These are phyloP conservation scores for Platycnemis pennipes DNA, from an alignment of 2,888 invertebrate genomes.

Conservation along the genomic window DNA sequence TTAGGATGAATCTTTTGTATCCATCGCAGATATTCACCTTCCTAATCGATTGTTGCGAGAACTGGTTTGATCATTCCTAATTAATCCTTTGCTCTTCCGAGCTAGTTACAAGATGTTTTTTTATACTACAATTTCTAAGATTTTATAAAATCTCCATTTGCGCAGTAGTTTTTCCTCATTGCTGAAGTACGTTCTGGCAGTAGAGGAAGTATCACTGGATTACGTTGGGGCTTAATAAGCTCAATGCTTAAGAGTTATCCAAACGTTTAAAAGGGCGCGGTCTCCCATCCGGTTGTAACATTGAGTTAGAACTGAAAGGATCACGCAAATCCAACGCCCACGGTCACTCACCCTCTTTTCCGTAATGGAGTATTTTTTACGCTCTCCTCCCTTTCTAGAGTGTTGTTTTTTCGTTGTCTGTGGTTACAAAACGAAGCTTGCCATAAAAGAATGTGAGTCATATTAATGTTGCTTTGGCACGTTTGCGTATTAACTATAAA, in stretches of 20 bases:
- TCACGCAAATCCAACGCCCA: neutral
- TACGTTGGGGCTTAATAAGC: neutral
- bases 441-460: too few species aligned
- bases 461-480: too few species aligned
- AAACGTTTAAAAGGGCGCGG: neutral
- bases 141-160: too few species aligned
- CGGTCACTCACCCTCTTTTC: neutral
- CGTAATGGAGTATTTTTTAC: neutral
- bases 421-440: neutral
- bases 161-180: neutral
- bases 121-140: too few species aligned
- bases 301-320: neutral
- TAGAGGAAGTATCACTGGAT: neutral
- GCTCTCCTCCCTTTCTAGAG: too few species aligned
- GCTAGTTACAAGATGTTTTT: too few species aligned
- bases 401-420: too few species aligned
- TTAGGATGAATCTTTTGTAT: neutral
- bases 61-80: neutral
- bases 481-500: too few species aligned
- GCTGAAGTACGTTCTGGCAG: neutral
- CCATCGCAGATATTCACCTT: neutral
- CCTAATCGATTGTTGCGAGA: neutral
- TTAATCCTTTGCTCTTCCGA: too few species aligned
- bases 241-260: too few species aligned
- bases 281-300: neutral